Evolutionary conservation across 2,888 invertebrate genomes (phyloP).

Genomic region (Carpatolechia fugitivella): DNA sequence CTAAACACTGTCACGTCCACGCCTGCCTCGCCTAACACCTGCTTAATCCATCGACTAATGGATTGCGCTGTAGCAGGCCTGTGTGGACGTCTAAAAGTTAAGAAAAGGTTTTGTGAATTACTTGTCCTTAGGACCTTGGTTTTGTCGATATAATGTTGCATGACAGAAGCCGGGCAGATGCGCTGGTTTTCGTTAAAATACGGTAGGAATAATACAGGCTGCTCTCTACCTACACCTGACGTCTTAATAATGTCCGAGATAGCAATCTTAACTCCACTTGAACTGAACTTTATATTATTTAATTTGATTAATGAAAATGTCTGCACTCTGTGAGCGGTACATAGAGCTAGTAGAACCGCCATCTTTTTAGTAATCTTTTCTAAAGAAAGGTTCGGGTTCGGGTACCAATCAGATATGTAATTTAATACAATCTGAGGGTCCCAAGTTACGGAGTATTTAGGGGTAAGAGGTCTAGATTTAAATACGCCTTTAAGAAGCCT

Average conservation of each 20-base stretch:
- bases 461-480: constrained; percentile 19
- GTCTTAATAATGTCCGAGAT: constrained; percentile 4
- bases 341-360: constrained; percentile 26
- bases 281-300: neutral
- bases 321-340: neutral
- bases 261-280: neutral
- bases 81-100: constrained; percentile 2
- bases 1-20: constrained; percentile 13
- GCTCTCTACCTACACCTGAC: neutral
- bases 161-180: neutral
- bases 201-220: neutral
- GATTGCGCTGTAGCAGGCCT: constrained; percentile 12
- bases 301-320: neutral
- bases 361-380: constrained; percentile 22
- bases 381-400: constrained; percentile 3
- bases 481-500: constrained; percentile 20
- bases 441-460: constrained; percentile 28
- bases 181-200: neutral
- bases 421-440: constrained; percentile 13
- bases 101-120: neutral
- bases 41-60: constrained; percentile 14
- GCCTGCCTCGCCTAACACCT: constrained; percentile 1
- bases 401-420: constrained; percentile 6
- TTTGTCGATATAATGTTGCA: neutral
- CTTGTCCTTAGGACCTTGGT: neutral